These are phyloP conservation scores for Strigamia transsilvanica DNA, from an alignment of 2,888 invertebrate species.

Conservation along the genomic window DNA sequence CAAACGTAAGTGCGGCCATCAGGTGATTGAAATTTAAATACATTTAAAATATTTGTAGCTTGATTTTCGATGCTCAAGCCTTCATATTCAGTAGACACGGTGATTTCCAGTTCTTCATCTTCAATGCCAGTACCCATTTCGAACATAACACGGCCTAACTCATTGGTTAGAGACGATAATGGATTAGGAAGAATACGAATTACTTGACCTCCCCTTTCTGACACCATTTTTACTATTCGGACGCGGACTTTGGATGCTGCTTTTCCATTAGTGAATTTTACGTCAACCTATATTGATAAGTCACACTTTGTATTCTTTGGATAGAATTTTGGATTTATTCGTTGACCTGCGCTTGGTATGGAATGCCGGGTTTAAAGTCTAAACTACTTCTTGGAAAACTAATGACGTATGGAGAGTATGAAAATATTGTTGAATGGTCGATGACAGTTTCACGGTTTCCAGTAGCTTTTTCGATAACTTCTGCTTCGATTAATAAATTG, in stretches of 20 bases:
- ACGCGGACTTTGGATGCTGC: background rate
- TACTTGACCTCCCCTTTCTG: background rate
- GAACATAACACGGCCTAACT: constrained; percentile 12
- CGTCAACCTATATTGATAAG: constrained; percentile 1
- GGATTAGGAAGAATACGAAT: background rate
- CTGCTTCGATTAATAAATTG: constrained; percentile 11
- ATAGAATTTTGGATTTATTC: background rate
- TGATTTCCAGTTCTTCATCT: constrained; percentile 13
- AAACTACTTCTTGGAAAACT: background rate
- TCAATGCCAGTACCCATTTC: constrained; percentile 13
- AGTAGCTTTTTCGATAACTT: constrained; percentile 39
- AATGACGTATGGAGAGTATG: constrained; percentile 10
- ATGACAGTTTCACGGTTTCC: constrained; percentile 8
- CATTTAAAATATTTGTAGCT: background rate
- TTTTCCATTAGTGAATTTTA: constrained; percentile 12
- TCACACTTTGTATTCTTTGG: background rate
- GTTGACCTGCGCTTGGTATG: constrained; percentile 41
- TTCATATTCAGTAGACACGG: constrained; percentile 34
- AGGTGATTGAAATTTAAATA: constrained; percentile 10
- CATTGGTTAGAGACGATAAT: background rate
- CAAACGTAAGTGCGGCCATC: constrained; percentile 5
- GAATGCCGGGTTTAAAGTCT: constrained; percentile 46
- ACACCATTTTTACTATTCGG: background rate
- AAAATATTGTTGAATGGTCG: constrained; percentile 22
- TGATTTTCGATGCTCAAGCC: constrained; percentile 21